phyloP scores from a whole-genome alignment of 2,888 invertebrate genomes.

The Trachelus tabidus region DNA sequence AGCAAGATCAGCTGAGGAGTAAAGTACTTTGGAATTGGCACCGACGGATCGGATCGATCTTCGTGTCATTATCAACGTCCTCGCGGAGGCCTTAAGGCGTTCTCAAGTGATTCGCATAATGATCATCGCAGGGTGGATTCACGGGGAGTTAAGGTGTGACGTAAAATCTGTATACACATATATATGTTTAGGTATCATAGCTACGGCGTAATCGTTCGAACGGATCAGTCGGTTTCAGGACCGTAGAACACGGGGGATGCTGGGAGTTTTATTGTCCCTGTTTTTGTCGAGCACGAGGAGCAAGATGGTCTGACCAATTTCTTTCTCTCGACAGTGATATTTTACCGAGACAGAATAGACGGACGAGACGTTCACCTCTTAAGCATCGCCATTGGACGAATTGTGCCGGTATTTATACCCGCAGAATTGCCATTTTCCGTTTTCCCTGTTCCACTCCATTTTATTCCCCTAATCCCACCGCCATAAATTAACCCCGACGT shows the following conservation, averaged over 20 bases:
- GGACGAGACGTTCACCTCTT: slow-evolving; percentile 27
- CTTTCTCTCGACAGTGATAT: slow-evolving; percentile 54
- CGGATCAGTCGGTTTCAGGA: slow-evolving; percentile 32
- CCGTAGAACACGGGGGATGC: slow-evolving; percentile 15
- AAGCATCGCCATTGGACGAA: slow-evolving; percentile 22
- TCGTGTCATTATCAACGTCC: not conserved
- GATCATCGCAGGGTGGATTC: not conserved
- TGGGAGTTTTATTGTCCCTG: slow-evolving; percentile 53
- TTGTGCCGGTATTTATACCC: slow-evolving; percentile 41
- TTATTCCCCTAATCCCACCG: slow-evolving; percentile 56
- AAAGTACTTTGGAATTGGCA: not conserved
- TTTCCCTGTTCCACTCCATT: slow-evolving; percentile 33
- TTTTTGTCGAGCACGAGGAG: slow-evolving; percentile 49
- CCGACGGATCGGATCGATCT: not conserved
- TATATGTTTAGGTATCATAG: not conserved
- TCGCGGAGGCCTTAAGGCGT: not conserved
- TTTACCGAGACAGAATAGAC: slow-evolving; percentile 37
- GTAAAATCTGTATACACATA: not conserved
- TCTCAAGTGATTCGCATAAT: not conserved
- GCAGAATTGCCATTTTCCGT: slow-evolving; percentile 59
- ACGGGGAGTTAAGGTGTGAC: not conserved
- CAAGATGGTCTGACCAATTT: slow-evolving; percentile 41
- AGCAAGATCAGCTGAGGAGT: not conserved
- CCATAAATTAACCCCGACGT: slow-evolving; percentile 55
- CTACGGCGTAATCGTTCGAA: slow-evolving; percentile 39